A percentile compares a stretch with the other conserved stretches of the same genome.
These are phyloP conservation scores for Papilio aristodemus DNA, from an alignment of 1,140 invertebrate species.

Conservation along the genomic window DNA sequence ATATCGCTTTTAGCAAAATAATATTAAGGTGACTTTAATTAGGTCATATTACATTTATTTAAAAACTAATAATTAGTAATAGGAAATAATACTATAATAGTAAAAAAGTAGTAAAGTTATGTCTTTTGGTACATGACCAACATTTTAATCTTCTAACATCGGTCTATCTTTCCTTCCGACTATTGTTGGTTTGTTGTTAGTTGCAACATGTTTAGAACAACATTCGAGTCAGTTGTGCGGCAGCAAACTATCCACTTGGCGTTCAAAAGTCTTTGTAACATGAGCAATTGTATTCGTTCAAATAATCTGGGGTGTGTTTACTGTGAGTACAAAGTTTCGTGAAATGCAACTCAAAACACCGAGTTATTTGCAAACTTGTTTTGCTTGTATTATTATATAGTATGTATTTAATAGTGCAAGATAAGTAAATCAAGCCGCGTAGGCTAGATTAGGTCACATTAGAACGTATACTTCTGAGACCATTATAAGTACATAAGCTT, in stretches of 20 bases:
- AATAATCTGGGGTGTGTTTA: neutral
- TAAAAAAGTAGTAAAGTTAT: too few relatives aligned
- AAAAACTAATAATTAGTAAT: too few relatives aligned
- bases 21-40: too few relatives aligned
- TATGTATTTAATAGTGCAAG: too few relatives aligned
- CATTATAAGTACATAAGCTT: too few relatives aligned
- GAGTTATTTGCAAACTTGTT: neutral
- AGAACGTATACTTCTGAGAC: too few relatives aligned
- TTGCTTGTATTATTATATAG: too few relatives aligned
- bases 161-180: neutral
- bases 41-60: too few relatives aligned
- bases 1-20: too few relatives aligned
- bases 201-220: constrained; percentile 11
- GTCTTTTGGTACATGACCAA: constrained; percentile 4
- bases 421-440: too few relatives aligned
- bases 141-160: neutral
- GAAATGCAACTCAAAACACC: neutral
- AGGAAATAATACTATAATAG: too few relatives aligned
- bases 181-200: constrained; percentile 17
- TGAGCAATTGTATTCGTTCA: constrained; percentile 1
- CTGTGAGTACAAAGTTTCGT: neutral
- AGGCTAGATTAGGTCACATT: too few relatives aligned
- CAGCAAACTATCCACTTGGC: constrained; percentile 9
- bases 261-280: constrained; percentile 4
- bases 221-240: neutral